Percentiles rank a stretch among this genome's conserved stretches.
Evolutionary conservation across 2,888 invertebrate genomes (phyloP).

Genomic region (Anticlea derivata): DNA sequence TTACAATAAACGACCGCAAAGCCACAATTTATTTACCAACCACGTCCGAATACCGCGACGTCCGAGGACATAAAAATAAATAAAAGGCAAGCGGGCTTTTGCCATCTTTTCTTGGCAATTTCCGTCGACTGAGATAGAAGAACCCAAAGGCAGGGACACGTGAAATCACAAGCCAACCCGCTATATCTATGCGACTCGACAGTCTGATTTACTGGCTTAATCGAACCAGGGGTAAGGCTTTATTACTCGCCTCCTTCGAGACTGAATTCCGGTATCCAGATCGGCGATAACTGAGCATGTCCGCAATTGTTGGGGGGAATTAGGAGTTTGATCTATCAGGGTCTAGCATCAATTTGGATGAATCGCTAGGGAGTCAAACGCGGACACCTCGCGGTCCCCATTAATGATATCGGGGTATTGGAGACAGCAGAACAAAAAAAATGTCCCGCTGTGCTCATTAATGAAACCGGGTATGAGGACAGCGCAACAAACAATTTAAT

Average conservation of each 20-base stretch:
- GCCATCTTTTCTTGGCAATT: constrained; percentile 73
- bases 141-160: constrained; percentile 57
- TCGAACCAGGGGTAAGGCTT: constrained; percentile 61
- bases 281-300: constrained; percentile 45
- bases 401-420: too few relatives aligned
- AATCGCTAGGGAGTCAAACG: too few relatives aligned
- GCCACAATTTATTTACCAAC: constrained; percentile 56
- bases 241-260: constrained; percentile 57
- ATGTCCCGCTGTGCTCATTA: too few relatives aligned
- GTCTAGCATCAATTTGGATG: too few relatives aligned
- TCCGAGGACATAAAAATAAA: constrained; percentile 68
- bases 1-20: constrained; percentile 45
- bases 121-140: constrained; percentile 64
- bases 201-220: constrained; percentile 73
- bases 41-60: constrained; percentile 47
- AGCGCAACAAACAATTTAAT: too few relatives aligned
- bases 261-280: constrained; percentile 48
- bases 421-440: too few relatives aligned
- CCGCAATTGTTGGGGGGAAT: constrained; percentile 50
- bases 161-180: constrained; percentile 74
- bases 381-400: too few relatives aligned
- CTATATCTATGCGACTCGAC: constrained; percentile 69
- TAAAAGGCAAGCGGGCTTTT: constrained; percentile 56
- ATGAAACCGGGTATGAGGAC: too few relatives aligned
- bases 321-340: constrained; percentile 46